Conservation (phyloP, 2,113 vertebrate species). For the Fregetta grallaria region DNA sequence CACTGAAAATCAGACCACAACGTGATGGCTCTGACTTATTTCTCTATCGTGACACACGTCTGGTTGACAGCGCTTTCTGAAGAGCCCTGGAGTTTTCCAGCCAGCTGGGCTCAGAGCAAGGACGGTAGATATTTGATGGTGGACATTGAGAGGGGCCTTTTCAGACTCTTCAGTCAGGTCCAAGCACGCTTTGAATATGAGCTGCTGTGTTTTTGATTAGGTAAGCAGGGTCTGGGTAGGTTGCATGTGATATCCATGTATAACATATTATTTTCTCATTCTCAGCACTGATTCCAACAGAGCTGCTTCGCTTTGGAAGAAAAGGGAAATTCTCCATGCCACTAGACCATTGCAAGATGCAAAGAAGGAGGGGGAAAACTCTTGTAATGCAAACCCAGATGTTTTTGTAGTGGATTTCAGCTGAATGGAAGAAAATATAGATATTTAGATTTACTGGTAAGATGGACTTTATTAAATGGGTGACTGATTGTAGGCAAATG, state of each 20-base stretch:
- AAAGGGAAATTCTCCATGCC: not conserved
- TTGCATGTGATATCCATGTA: not conserved
- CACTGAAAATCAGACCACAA: not conserved
- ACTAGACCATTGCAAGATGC: not conserved
- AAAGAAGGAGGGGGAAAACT: not conserved
- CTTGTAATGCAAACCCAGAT: not conserved
- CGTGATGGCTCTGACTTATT: not conserved
- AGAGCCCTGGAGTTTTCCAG: not conserved
- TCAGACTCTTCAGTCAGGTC: not conserved
- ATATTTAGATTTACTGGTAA: not conserved
- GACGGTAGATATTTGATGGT: not conserved
- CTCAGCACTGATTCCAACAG: not conserved
- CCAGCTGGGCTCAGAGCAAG: not conserved
- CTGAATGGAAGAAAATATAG: not conserved
- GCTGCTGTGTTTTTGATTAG: not conserved
- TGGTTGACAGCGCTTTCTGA: not conserved
- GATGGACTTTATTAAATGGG: not conserved
- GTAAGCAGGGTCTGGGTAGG: not conserved
- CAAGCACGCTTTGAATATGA: not conserved
- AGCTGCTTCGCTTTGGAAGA: not conserved
- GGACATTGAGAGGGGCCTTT: not conserved
- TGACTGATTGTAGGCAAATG: not conserved
- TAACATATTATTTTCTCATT: not conserved
- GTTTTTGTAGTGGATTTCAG: not conserved
- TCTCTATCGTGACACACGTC: not conserved